Base-by-base conservation (phyloP, 2,797 vertebrate genomes). In the Notamacropus eugenii region DNA sequence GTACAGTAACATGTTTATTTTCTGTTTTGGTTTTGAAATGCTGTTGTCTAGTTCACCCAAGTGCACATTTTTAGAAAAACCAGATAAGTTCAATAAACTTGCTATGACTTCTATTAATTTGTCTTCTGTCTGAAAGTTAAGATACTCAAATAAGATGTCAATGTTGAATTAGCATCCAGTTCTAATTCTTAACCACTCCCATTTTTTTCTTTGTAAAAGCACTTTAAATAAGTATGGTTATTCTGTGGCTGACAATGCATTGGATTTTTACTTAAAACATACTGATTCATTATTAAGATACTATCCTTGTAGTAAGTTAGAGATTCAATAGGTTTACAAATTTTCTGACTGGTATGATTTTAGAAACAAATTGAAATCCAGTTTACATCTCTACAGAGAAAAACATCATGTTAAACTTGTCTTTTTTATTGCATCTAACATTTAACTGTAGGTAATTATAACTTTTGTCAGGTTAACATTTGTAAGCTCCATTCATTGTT, bases 131-230 rank as follows among this genome's bases (percentile, higher is more conserved):
- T 90, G 4, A 94, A 93, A 96, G 67, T 54, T 91, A 90, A 96
- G 94, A 96, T 92, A 93, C 97, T 97, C 95, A 87, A 58, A 10
- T n/a, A 54, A 94, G 74, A 91, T 97, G 96, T 97, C 96, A 97
- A 55, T 94, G 94, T 94, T 98, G 98, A 98, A 98, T 98, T 98
- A 98, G 98, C 98, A 98, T 98, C 99, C 98, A 98, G 98, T 98
- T 99, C 99, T 97, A 55, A 54, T 95, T 96, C 93, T 87, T 94
- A 93, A 16, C 94, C 94, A 22, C 96, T 91, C 87, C 87, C 74
- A 19, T 92, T 95, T 28, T 92, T 96, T 94, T 92, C 40, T 82
- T 96, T 97, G 40, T 95, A 92, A 95, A 90, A 98, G 98, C 98
- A 98, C 97, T 98, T 98, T 95, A 95, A 94, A 93, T 54, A 54